A percentile compares a stretch with the other conserved stretches of the same genome.
These are phyloP conservation scores for Paragorgia papillata DNA, from an alignment of 92 coral and sea anemone species.

Conservation along the genomic window DNA sequence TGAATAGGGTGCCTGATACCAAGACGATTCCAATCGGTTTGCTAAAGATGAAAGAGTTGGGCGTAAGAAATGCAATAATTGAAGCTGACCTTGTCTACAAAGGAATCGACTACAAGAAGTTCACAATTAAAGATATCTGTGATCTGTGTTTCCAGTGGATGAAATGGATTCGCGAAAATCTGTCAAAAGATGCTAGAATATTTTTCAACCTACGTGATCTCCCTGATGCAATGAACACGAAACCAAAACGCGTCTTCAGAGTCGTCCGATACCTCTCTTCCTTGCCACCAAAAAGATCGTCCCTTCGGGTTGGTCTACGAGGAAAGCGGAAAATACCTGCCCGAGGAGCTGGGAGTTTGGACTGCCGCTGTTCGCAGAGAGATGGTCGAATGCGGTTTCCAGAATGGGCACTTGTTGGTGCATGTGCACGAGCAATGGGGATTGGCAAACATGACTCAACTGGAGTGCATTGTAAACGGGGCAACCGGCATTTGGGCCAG, in stretches of 20 bases:
- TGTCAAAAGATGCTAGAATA: slow-evolving; percentile 54
- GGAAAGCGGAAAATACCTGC: slow-evolving; percentile 73
- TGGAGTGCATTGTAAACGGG: slow-evolving; percentile 75
- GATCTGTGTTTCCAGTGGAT: slow-evolving; percentile 52
- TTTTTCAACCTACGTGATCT: slow-evolving; percentile 64
- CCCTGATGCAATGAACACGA: slow-evolving; percentile 56
- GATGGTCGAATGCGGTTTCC: slow-evolving; percentile 64
- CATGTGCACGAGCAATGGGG: slow-evolving; percentile 89
- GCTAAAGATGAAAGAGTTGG: slow-evolving; percentile 65
- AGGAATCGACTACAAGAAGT: slow-evolving; percentile 68
- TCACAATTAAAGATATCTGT: slow-evolving; percentile 60
- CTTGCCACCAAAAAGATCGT: slow-evolving; percentile 49
- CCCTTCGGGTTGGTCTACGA: slow-evolving; percentile 70
- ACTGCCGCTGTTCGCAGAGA: slow-evolving; percentile 66
- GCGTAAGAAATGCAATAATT: slow-evolving; percentile 64
- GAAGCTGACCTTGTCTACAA: slow-evolving; percentile 74
- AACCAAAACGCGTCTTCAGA: slow-evolving; percentile 53
- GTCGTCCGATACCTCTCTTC: slow-evolving; percentile 59
- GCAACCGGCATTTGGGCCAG: slow-evolving; percentile 86
- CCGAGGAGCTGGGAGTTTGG: slow-evolving; percentile 78
- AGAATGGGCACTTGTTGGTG: slow-evolving; percentile 63
- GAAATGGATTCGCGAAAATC: slow-evolving; percentile 63
- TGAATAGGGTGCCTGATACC: slow-evolving; percentile 58
- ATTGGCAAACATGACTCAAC: slow-evolving; percentile 55
- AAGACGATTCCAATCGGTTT: slow-evolving; percentile 72